Evolutionary conservation across 2,113 vertebrate species (phyloP).

Genomic region (Anseranas semipalmata): DNA sequence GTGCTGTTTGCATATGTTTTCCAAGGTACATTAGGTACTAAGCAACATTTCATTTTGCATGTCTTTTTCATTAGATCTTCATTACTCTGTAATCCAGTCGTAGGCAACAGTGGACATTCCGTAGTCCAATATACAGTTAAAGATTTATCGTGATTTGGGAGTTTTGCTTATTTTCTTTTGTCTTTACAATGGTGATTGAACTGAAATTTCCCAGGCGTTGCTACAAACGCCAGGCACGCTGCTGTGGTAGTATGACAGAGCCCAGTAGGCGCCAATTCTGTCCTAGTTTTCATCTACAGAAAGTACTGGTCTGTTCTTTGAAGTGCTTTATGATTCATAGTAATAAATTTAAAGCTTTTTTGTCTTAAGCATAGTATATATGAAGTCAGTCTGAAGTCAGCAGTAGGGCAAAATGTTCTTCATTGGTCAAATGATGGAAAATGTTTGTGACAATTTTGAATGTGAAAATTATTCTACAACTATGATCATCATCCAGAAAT

Average conservation of each 20-base stretch:
- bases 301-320: background rate
- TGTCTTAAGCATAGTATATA: background rate
- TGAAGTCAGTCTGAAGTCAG: background rate
- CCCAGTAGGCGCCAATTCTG: background rate
- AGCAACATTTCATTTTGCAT: background rate
- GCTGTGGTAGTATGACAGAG: background rate
- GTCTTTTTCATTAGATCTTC: background rate
- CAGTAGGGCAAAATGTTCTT: background rate
- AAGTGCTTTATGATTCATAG: background rate
- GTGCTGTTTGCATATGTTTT: background rate
- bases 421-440: background rate
- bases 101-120: background rate
- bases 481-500: background rate
- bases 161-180: background rate
- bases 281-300: background rate
- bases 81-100: background rate
- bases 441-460: background rate
- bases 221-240: rapidly evolving
- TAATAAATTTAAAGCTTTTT: background rate
- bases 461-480: background rate
- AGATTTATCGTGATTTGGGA: background rate
- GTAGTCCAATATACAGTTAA: background rate
- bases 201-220: background rate
- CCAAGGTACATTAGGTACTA: background rate
- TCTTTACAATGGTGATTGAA: background rate